Conservation (phyloP, 2,797 vertebrate genomes). For the Takifugu rubripes region DNA sequence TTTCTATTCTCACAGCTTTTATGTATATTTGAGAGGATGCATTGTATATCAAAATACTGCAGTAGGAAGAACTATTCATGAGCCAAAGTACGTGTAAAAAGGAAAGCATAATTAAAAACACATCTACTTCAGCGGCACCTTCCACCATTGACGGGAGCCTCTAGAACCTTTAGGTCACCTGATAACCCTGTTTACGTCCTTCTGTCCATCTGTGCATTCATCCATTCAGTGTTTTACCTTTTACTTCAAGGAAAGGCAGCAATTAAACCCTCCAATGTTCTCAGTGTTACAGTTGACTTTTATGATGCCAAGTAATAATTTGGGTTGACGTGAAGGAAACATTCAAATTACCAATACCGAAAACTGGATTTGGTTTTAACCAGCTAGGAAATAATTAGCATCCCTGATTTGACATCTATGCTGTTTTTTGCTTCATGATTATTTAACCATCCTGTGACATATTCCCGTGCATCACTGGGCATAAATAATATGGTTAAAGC, state of each 20-base stretch:
- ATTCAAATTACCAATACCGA: no score
- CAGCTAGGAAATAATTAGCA: no score
- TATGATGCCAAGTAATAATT: no score
- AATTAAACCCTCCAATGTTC: neutral
- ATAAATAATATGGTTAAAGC: slow-evolving; percentile 16
- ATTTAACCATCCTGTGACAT: slow-evolving; percentile 3
- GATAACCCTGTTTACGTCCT: slow-evolving; percentile 78
- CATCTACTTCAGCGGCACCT: no score
- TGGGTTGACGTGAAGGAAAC: no score
- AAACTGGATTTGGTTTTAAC: no score
- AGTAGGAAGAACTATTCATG: slow-evolving; percentile 7
- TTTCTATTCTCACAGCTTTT: slow-evolving; percentile 30
- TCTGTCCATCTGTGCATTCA: slow-evolving; percentile 33
- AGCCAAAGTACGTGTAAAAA: slow-evolving; percentile 13
- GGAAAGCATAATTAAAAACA: neutral
- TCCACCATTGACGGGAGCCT: slow-evolving; percentile 50
- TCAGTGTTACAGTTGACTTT: no score
- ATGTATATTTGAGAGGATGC: slow-evolving; percentile 12
- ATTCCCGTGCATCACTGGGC: slow-evolving; percentile 5
- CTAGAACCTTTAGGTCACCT: slow-evolving; percentile 58
- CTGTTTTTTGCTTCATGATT: neutral
- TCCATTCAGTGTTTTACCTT: slow-evolving; percentile 37
- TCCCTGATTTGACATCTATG: neutral
- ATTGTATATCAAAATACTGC: slow-evolving; percentile 1
- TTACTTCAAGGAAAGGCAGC: neutral